A percentile compares a stretch with the other conserved stretches of the same genome.
Conservation (phyloP, 1,140 invertebrate species). For the Leptinotarsa lineolata region DNA sequence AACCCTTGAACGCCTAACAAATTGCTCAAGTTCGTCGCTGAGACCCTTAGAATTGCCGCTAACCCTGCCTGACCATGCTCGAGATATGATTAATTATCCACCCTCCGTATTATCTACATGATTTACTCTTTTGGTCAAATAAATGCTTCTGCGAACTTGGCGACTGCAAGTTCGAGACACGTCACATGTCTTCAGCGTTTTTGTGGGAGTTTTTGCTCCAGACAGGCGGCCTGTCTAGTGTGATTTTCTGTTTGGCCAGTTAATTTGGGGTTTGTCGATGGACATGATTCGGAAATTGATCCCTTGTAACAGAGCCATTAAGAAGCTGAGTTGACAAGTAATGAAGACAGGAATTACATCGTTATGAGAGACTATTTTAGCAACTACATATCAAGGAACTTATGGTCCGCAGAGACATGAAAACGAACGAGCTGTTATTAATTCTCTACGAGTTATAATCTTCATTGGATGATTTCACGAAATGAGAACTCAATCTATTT, state of each 20-base stretch:
- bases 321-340: too few species aligned
- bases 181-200: not conserved
- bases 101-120: slow-evolving; percentile 17
- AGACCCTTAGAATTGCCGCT: slow-evolving; percentile 21
- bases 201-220: not conserved
- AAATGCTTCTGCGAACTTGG: not conserved
- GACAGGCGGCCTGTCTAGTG: too few species aligned
- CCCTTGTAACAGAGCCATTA: too few species aligned
- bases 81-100: slow-evolving; percentile 24
- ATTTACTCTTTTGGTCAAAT: slow-evolving; percentile 13
- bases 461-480: too few species aligned
- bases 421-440: too few species aligned
- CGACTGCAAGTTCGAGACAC: not conserved
- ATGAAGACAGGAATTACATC: too few species aligned
- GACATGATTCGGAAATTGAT: not conserved
- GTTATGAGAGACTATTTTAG: too few species aligned
- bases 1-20: slow-evolving; percentile 25
- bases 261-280: not conserved
- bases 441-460: too few species aligned
- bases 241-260: too few species aligned
- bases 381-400: too few species aligned
- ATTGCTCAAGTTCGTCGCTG: slow-evolving; percentile 19
- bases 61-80: slow-evolving; percentile 12
- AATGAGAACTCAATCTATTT: too few species aligned
- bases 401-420: too few species aligned